Conservation (phyloP, 2,797 vertebrate genomes). For the Picus viridis region DNA sequence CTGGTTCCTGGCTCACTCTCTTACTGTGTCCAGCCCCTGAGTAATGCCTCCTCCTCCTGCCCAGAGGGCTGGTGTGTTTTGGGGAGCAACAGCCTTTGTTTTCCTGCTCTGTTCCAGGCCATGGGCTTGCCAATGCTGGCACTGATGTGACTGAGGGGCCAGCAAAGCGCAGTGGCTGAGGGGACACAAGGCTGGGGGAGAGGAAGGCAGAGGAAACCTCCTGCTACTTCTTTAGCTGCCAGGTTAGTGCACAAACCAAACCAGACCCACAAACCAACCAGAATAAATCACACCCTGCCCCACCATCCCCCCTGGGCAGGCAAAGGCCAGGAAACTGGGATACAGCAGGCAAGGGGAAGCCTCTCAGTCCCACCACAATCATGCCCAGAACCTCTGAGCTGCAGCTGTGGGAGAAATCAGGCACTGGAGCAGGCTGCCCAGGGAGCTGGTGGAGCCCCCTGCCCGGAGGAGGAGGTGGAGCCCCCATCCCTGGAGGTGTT, state of each 20-base stretch:
- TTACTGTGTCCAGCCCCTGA: rapidly evolving
- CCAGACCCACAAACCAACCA: background rate
- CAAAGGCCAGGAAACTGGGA: background rate
- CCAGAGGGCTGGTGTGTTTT: background rate
- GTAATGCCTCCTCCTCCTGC: background rate
- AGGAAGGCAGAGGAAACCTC: too few relatives aligned
- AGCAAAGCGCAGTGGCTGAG: background rate
- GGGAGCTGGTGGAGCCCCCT: too few relatives aligned
- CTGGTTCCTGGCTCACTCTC: background rate
- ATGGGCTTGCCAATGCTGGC: rapidly evolving
- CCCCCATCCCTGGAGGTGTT: too few relatives aligned
- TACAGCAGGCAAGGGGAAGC: background rate
- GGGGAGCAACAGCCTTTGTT: background rate
- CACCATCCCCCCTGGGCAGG: background rate
- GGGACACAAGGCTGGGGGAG: background rate
- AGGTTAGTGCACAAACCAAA: background rate
- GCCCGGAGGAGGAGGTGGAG: too few relatives aligned
- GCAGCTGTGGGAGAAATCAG: background rate
- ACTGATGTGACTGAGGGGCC: rapidly evolving
- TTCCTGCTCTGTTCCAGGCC: background rate
- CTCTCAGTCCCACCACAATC: background rate
- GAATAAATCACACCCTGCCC: background rate
- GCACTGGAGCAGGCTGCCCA: too few relatives aligned
- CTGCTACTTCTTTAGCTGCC: background rate
- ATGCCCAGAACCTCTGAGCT: background rate